Evolutionary conservation across 2,888 invertebrate genomes (phyloP), one percentile per base, ranked within the genome.

Genomic region (Papilio gigon): DNA sequence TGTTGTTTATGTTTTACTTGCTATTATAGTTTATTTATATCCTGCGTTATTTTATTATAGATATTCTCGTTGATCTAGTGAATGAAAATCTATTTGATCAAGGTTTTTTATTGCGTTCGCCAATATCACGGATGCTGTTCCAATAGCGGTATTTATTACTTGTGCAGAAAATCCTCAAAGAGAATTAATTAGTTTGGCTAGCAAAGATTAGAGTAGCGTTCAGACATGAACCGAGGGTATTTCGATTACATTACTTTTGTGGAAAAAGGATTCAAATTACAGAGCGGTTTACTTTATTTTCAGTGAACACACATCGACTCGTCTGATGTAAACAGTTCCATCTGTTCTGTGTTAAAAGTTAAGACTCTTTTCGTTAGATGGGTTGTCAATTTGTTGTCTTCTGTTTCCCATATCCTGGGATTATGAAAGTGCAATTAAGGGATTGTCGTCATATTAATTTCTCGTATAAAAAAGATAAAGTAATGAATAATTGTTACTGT

Each of bases 151-250:
- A 53, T 53, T 53, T 53, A 27, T 53, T 53, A 53, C 50, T 27
- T 53, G 14, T 27, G 50, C 27, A 27, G 8, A 14, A 44, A 53
- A 50, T 14, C n/a, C 50, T 53, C 27, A 27, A 27, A 53, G 27
- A n/a, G 27, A 27, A n/a, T 53, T 27, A 53, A 53, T 53, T 53
- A 25, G 50, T 27, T 50, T 53, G 50, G n/a, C 50, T 27, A 25
- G 50, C 5, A 53, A 53, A 25, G 14, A 14, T 53, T 27, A 14
- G n/a, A n/a, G 50, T 27, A 53, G 14, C 14, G 50, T 27, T n/a
- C 27, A 14, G 25, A 8, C 27, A n/a, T 53, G 25, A n/a, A 27
- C 27, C 27, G n/a, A 27, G 22, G 5, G n/a, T 14, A 53, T n/a
- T 27, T 53, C n/a, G 27, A 2, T 27, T n/a, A 27, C n/a, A 53